Percentiles rank a stretch among this genome's conserved stretches.
phyloP scores from a whole-genome alignment of 1,140 invertebrate genomes.

The Muscidifurax raptorellus region DNA sequence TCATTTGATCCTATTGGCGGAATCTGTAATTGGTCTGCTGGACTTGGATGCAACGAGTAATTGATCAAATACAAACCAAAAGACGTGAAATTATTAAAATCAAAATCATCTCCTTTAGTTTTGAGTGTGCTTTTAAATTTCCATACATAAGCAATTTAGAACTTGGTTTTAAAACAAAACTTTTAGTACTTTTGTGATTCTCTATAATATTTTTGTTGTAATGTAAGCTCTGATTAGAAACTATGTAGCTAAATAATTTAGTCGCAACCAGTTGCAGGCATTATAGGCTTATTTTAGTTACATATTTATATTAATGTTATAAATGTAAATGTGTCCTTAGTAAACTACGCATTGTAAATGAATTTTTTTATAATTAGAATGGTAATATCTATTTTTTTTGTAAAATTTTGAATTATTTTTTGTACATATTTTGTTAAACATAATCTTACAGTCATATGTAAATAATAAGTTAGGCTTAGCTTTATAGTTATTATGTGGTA shows the following conservation, averaged over 20 bases:
- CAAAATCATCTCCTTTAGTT: neutral
- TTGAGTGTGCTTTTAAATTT: neutral
- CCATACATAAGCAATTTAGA: neutral
- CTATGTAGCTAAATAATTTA: constrained; percentile 25
- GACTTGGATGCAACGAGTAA: constrained; percentile 78
- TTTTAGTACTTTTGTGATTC: neutral
- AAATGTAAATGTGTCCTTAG: constrained; percentile 22
- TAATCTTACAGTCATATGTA: constrained; percentile 49
- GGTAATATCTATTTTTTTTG: constrained; percentile 4
- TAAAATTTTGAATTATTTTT: constrained; percentile 35
- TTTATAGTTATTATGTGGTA: constrained; percentile 13
- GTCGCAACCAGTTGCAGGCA: constrained; percentile 44
- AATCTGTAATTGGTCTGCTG: constrained; percentile 92
- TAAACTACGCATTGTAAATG: constrained; percentile 38
- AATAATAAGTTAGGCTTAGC: constrained; percentile 46
- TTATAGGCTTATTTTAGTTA: constrained; percentile 37
- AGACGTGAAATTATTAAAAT: constrained; percentile 12
- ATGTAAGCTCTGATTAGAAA: neutral
- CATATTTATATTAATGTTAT: constrained; percentile 43
- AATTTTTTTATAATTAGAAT: constrained; percentile 19
- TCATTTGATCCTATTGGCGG: constrained; percentile 92
- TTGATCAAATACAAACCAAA: neutral
- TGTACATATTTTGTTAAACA: constrained; percentile 46
- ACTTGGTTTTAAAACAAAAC: neutral
- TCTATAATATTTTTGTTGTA: constrained; percentile 13